These are phyloP conservation scores for Zaprionus lachaisei DNA, from an alignment of 1,140 invertebrate species.

Conservation along the genomic window DNA sequence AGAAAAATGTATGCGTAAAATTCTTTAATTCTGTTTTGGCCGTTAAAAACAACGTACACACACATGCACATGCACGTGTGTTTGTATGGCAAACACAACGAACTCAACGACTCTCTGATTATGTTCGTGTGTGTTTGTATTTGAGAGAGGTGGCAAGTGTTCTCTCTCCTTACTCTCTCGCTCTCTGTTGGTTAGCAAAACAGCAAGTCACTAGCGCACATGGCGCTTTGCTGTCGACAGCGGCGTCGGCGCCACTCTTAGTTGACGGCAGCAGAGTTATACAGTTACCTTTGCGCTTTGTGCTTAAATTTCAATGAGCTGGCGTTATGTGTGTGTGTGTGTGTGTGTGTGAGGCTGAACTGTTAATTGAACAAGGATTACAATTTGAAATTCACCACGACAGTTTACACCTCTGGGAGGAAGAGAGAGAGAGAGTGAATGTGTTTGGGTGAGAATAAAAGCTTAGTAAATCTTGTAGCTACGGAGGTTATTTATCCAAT, in stretches of 20 bases:
- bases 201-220: slow-evolving; percentile 79
- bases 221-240: slow-evolving; percentile 41
- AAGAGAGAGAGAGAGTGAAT: neutral
- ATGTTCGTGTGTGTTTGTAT: slow-evolving; percentile 11
- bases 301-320: neutral
- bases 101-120: slow-evolving; percentile 8
- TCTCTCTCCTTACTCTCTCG: slow-evolving; percentile 4
- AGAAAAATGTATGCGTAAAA: slow-evolving; percentile 83
- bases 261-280: neutral
- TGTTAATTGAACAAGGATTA: neutral
- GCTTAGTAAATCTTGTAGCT: neutral
- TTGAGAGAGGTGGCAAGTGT: slow-evolving; percentile 6
- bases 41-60: slow-evolving; percentile 76
- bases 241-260: neutral
- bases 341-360: neutral
- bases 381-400: neutral
- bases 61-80: slow-evolving; percentile 12
- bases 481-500: too few relatives aligned
- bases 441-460: neutral
- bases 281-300: slow-evolving; percentile 58
- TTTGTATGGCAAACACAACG: slow-evolving; percentile 10
- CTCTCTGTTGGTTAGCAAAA: slow-evolving; percentile 47
- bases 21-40: slow-evolving; percentile 84
- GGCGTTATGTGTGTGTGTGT: neutral
- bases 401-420: neutral